phyloP scores from a whole-genome alignment of 2,888 invertebrate species.

The Pristionchus entomophagus region DNA sequence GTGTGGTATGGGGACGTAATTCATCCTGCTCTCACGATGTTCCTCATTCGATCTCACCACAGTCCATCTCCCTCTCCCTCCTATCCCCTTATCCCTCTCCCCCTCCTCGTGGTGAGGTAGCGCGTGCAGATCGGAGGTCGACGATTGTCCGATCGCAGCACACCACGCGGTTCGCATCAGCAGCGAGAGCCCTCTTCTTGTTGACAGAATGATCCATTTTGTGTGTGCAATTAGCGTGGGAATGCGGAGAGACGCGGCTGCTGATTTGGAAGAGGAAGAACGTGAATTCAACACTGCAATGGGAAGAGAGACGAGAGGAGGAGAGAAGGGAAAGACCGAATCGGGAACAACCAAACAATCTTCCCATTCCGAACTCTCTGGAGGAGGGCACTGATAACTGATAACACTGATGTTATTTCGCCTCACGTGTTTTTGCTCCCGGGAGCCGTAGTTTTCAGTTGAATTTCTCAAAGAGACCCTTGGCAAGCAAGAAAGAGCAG shows the following conservation, averaged over 20 bases:
- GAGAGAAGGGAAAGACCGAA: neutral
- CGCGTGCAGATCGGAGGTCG: neutral
- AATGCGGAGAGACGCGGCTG: neutral
- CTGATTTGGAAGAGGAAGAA: neutral
- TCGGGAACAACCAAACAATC: neutral
- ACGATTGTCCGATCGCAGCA: neutral
- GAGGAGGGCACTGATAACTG: no score
- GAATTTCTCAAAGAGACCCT: no score
- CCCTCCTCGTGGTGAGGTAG: neutral
- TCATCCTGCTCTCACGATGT: neutral
- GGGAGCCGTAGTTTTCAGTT: no score
- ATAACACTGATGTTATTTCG: no score
- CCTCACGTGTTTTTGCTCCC: no score
- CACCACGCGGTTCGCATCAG: conserved; percentile 1
- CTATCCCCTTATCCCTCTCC: neutral
- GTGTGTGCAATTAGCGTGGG: conserved; percentile 32
- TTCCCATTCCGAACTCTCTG: no score
- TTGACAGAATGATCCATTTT: neutral
- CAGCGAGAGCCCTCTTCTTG: neutral
- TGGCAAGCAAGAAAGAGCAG: no score
- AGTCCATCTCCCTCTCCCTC: neutral
- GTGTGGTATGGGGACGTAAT: neutral
- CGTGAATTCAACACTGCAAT: neutral
- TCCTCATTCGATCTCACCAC: neutral
- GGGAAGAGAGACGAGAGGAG: no score